Conservation (phyloP, 2,797 vertebrate species). For the Tadarida brasiliensis region DNA sequence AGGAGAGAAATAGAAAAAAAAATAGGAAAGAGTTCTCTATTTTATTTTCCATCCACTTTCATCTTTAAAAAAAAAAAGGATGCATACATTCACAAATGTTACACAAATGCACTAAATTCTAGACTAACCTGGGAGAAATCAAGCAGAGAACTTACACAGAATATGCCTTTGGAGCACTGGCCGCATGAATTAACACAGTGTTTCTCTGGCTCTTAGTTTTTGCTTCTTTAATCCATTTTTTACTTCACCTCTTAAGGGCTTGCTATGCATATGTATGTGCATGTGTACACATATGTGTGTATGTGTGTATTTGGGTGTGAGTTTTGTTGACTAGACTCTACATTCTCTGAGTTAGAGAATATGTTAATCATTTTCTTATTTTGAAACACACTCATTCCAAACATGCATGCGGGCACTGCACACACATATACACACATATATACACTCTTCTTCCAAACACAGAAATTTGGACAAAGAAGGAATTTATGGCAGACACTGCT, state of each 20-base stretch:
- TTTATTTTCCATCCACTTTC: not conserved
- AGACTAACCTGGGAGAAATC: not conserved
- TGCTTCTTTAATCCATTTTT: not conserved
- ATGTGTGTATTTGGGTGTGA: not conserved
- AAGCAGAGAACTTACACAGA: not conserved
- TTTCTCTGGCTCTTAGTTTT: not conserved
- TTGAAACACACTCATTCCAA: not conserved
- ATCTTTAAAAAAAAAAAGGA: not conserved
- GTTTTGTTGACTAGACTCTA: slow-evolving; percentile 5
- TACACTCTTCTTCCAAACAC: not conserved
- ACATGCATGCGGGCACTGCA: not conserved
- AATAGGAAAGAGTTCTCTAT: not conserved
- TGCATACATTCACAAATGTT: not conserved
- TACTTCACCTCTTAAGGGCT: not conserved
- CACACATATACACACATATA: not conserved
- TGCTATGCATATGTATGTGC: not conserved
- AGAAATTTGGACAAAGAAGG: not conserved
- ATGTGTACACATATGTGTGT: not conserved
- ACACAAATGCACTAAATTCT: not conserved
- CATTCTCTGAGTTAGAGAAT: not conserved
- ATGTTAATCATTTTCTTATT: slow-evolving; percentile 6
- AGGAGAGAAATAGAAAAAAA: not conserved
- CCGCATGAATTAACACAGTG: not conserved
- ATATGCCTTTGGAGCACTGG: not conserved
- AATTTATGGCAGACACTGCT: not conserved